Evolutionary conservation across 2,113 vertebrate genomes (phyloP), one percentile per base, ranked within the genome.

Genomic region (Pelmatolapia mariae): DNA sequence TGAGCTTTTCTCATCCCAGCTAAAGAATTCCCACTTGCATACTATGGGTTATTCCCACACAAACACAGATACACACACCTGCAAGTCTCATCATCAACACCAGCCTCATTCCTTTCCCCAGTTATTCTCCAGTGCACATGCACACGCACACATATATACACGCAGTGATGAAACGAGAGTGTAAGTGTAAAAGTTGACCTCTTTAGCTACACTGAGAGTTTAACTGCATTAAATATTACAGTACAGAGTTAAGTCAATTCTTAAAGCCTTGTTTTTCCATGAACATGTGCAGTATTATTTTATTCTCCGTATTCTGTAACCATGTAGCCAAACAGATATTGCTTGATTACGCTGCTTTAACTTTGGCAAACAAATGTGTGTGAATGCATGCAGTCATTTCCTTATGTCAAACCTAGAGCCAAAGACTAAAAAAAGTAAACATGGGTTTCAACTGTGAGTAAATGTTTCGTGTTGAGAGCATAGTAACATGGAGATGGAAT

Each of bases 11-110:
- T 87, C 86, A 90, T 87, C 88, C 12, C 5, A n/a, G 80, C 61
- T 78, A 12, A 79, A 90, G 61, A 88, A 88, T 90, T 90, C 83
- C 79, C 85, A 91, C 85, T 76, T 71, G 57, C 76, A 83, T 86
- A 89, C 86, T 68, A 87, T 4, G 26, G 24, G 22, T 57, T 38
- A 53, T 80, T 66, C 83, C 5, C 85, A 87, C 52, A 73, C 73
- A 79, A 13, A 26, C 22, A 73, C 73, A 73, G 33, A 66, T 36
- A 73, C 83, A 80, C 76, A 88, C 81, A 87, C 66, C 78, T 90
- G 82, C 53, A 78, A 89, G 56, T 82, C 33, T 61, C 84, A 71
- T 92, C 81, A 87, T 68, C 81, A 78, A 56, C 47, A 57, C 36
- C 71, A 79, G 61, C 15, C n/a, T 31, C 40, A 78, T 56, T 43